Conservation (phyloP, 2,888 invertebrate genomes). For the Dysmachus trigonus region DNA sequence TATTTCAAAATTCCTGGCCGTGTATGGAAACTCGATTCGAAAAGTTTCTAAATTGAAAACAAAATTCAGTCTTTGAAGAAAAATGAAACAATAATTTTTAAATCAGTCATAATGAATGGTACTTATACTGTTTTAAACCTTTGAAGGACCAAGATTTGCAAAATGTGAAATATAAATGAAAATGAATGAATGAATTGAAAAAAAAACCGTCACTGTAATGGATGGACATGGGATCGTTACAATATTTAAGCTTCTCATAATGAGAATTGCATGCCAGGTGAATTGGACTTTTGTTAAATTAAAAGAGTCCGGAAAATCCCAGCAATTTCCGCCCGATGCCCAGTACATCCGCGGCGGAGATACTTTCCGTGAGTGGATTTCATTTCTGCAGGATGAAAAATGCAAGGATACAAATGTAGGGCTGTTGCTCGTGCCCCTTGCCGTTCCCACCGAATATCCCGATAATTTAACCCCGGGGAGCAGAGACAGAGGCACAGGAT, state of each 20-base stretch:
- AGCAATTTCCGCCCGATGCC: not conserved
- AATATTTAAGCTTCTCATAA: not conserved
- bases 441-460: not conserved
- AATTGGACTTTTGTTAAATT: not conserved
- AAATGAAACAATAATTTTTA: no score
- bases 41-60: no score
- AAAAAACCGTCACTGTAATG: not conserved
- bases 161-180: not conserved
- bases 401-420: not conserved
- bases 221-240: not conserved
- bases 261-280: not conserved
- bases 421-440: not conserved
- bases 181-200: not conserved
- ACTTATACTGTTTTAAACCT: not conserved
- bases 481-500: not conserved
- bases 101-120: no score
- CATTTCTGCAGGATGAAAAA: not conserved
- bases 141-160: not conserved
- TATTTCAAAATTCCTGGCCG: no score
- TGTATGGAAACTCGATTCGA: no score
- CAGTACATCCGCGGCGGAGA: not conserved
- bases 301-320: not conserved
- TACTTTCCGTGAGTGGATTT: not conserved
- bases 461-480: not conserved
- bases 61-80: no score